Conservation (phyloP, 2,888 invertebrate species). For the Spisula solida region DNA sequence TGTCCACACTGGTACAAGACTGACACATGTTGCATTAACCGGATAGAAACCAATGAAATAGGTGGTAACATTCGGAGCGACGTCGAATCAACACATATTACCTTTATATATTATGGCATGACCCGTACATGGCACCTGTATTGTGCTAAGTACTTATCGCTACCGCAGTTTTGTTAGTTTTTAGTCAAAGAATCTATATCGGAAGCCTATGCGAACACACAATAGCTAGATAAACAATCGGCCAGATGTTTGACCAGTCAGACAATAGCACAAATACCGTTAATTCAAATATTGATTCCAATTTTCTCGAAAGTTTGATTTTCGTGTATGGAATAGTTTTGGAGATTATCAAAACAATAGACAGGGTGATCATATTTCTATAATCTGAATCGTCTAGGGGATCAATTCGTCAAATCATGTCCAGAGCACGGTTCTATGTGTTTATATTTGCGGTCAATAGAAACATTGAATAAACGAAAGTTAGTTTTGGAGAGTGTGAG, state of each 20-base stretch:
- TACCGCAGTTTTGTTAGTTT: constrained; percentile 53
- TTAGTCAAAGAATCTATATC: constrained; percentile 40
- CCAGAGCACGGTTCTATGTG: constrained; percentile 47
- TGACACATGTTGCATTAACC: too few relatives aligned
- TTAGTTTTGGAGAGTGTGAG: constrained; percentile 9
- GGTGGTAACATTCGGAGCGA: background rate
- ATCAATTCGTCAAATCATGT: constrained; percentile 39
- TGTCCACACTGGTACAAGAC: too few relatives aligned
- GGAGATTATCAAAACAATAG: constrained; percentile 58
- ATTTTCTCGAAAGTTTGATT: constrained; percentile 53
- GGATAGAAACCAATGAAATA: too few relatives aligned
- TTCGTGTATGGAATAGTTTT: constrained; percentile 61
- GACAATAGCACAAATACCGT: constrained; percentile 56
- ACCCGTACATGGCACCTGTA: constrained; percentile 59
- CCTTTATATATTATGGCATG: background rate
- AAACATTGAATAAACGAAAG: constrained; percentile 30
- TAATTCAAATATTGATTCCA: constrained; percentile 62
- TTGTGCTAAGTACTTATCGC: constrained; percentile 54
- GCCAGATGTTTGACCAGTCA: constrained; percentile 61
- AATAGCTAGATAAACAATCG: constrained; percentile 50
- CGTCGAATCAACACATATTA: background rate
- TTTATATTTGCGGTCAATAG: constrained; percentile 55
- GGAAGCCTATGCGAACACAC: constrained; percentile 17
- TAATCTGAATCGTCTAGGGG: constrained; percentile 29
- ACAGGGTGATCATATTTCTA: constrained; percentile 52